phyloP scores from a whole-genome alignment of 1,140 invertebrate genomes.

The Carposina sasakii region DNA sequence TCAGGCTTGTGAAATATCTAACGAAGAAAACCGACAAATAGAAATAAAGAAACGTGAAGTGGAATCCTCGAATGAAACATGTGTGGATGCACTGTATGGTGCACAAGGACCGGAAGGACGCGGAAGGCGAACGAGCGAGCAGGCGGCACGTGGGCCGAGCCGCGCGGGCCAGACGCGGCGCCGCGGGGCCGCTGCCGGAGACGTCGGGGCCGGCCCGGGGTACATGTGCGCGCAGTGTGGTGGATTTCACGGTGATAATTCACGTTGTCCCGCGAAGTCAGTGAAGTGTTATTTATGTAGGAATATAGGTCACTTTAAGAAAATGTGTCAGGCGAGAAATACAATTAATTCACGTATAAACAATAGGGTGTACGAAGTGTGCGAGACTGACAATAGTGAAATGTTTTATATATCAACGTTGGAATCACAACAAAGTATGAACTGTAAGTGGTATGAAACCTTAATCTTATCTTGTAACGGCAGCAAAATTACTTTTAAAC shows the following conservation, averaged over 20 bases:
- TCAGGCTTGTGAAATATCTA: constrained; percentile 5
- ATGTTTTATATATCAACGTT: constrained; percentile 1
- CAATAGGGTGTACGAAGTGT: not conserved
- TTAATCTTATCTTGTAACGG: not conserved
- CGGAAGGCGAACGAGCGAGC: not conserved
- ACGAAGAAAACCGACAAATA: constrained; percentile 4
- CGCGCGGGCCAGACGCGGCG: not conserved
- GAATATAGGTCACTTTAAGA: constrained; percentile 1
- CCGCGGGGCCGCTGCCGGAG: too few species aligned
- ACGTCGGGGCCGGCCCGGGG: not conserved
- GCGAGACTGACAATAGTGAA: not conserved
- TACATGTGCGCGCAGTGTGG: not conserved
- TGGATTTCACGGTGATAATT: not conserved
- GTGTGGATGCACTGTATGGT: not conserved
- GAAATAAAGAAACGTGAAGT: not conserved
- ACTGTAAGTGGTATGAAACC: constrained; percentile 1
- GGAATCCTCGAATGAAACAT: too few species aligned
- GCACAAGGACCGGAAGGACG: not conserved
- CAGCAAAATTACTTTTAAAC: not conserved
- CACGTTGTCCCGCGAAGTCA: not conserved
- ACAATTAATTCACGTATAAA: too few species aligned
- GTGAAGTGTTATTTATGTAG: constrained; percentile 1
- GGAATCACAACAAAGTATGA: not conserved
- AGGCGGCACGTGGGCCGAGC: not conserved
- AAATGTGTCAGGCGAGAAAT: not conserved